Conservation (phyloP, 2,888 invertebrate genomes). For the Pocota personata region DNA sequence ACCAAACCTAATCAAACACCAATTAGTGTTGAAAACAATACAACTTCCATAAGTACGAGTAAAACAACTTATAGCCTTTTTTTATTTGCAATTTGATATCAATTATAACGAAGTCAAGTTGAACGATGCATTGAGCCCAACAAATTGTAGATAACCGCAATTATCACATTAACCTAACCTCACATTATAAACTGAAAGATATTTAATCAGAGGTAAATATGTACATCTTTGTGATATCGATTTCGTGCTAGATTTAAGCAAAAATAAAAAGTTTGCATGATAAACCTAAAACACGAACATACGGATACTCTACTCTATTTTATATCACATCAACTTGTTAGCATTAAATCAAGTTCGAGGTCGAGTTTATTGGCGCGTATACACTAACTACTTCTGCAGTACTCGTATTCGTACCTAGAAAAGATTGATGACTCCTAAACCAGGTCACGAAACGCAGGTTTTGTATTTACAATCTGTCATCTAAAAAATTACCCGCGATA, state of each 20-base stretch:
- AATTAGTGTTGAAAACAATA: background rate
- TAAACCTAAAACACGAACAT: constrained; percentile 3
- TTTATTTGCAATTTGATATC: constrained; percentile 1
- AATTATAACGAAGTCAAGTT: background rate
- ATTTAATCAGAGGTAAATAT: background rate
- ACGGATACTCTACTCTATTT: background rate
- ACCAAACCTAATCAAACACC: background rate
- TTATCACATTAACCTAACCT: constrained; percentile 20
- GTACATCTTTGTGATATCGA: background rate
- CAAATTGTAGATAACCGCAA: constrained; percentile 20
- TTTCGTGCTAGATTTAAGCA: background rate
- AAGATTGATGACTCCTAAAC: background rate
- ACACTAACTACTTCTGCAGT: background rate
- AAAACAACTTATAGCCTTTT: background rate
- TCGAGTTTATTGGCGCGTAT: constrained; percentile 14
- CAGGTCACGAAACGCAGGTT: constrained; percentile 5
- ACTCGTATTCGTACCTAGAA: no score
- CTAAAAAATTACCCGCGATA: background rate
- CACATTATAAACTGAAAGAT: constrained; percentile 13
- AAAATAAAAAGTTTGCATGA: background rate
- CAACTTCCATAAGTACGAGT: no score
- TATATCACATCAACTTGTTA: background rate
- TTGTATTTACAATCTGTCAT: constrained; percentile 4
- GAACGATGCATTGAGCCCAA: background rate
- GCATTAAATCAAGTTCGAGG: constrained; percentile 52